Conservation (phyloP, 2,113 vertebrate species). For the Daubentonia madagascariensis region DNA sequence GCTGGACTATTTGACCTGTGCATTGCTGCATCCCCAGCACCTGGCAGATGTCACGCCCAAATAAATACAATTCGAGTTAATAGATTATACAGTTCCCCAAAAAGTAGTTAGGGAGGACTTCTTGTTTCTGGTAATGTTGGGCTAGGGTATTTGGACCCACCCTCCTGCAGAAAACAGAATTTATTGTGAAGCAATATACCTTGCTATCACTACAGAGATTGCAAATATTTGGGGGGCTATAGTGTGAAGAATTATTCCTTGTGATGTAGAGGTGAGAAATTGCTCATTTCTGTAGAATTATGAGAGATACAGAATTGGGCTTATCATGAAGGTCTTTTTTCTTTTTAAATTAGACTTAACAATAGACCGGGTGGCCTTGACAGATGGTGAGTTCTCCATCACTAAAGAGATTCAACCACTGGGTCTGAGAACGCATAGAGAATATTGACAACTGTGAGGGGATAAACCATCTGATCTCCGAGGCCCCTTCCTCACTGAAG, state of each 20-base stretch:
- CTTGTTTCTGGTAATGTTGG: too few species aligned
- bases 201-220: background rate
- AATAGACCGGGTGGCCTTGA: background rate
- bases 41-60: background rate
- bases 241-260: background rate
- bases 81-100: background rate
- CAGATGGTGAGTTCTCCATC: background rate
- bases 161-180: too few species aligned
- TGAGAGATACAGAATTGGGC: background rate
- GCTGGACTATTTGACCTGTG: background rate
- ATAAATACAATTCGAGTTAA: background rate
- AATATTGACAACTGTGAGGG: background rate
- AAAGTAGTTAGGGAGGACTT: too few species aligned
- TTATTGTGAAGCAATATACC: too few species aligned
- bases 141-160: too few species aligned
- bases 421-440: background rate
- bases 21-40: background rate
- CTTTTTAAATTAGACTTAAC: background rate
- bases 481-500: background rate
- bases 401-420: background rate
- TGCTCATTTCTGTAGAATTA: background rate
- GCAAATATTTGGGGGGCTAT: background rate
- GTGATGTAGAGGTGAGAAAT: background rate
- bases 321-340: background rate
- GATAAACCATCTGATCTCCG: background rate